Percentiles rank a stretch among this genome's conserved stretches.
phyloP scores from a whole-genome alignment of 1,140 invertebrate genomes.

The Rhopalosiphum maidis region DNA sequence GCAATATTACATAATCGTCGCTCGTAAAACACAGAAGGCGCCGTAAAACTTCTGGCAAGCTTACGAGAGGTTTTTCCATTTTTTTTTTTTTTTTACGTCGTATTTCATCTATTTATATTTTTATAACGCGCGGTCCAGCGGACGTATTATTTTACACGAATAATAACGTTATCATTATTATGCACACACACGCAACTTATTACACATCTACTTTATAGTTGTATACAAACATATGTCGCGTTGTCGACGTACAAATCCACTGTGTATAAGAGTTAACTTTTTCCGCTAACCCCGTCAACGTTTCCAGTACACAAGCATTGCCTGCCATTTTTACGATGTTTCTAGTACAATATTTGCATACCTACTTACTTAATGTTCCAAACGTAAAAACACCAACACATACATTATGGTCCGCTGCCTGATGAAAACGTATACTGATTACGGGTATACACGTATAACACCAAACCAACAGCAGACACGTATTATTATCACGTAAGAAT shows the following conservation, averaged over 20 bases:
- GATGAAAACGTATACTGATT: too few relatives aligned
- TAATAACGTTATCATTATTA: neutral
- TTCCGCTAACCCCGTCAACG: neutral
- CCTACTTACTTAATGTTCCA: too few relatives aligned
- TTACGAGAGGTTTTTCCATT: neutral
- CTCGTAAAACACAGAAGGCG: neutral
- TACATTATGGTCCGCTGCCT: too few relatives aligned
- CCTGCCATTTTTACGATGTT: too few relatives aligned
- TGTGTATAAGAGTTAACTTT: neutral
- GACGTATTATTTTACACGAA: neutral
- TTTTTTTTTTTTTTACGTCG: neutral
- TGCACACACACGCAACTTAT: neutral
- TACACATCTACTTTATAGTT: too few relatives aligned
- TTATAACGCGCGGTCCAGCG: neutral
- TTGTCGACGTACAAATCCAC: neutral
- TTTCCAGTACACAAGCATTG: neutral
- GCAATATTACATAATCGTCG: neutral
- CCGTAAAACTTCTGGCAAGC: neutral
- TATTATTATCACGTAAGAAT: neutral
- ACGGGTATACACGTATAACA: too few relatives aligned
- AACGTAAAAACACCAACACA: too few relatives aligned
- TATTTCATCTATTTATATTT: slow-evolving; percentile 8
- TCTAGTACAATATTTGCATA: too few relatives aligned
- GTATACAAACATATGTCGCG: too few relatives aligned
- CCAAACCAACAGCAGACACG: too few relatives aligned